Evolutionary conservation across 2,113 vertebrate species (phyloP), one percentile per base, ranked within the genome.

Genomic region (Chaenocephalus aceratus): DNA sequence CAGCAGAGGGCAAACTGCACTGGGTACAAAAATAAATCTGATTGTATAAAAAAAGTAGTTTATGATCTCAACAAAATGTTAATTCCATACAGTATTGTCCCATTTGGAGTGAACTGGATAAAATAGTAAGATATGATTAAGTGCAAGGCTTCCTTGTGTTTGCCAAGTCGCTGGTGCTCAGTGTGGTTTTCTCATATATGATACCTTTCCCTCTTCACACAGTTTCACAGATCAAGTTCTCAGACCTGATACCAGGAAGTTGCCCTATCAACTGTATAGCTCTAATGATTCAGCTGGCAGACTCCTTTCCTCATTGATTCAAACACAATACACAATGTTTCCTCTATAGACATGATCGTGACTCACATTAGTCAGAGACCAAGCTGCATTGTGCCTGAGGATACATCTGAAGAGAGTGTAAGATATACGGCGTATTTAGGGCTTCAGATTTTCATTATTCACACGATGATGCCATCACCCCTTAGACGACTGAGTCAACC

Each of bases 401-500:
- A 66, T 52, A 68, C 66, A 64, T 62, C 54, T 70, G 41, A 88
- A 72, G 45, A 73, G 56, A 56, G 49, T 23, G 58, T 69, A 73
- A 75, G 49, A 61, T 79, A 83, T 77, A 83, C 61, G 41, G 64
- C 60, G 54, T 60, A 65, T 54, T 45, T 30, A 45, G 69, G 68
- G 74, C 30, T 26, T 69, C 52, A 65, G 45, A 73, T 79, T 84
- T 86, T 77, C 57, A 86, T 89, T 85, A 81, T 79, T 86, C 73
- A 89, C 72, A 65, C 72, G 13, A 67, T 80, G 86, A 90, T 75
- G 67, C 12, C 84, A 61, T 79, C 75, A 78, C 48, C 65, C 65
- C 71, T 61, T 18, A 23, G 75, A 91, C 67, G 63, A 46, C 67
- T 88, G 75, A 92, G 61, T 88, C 83, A 88, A 65, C 34, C 75